Evolutionary conservation across 1,140 invertebrate genomes (phyloP), one percentile per base, ranked within the genome.

Genomic region (Holotrichia oblita): DNA sequence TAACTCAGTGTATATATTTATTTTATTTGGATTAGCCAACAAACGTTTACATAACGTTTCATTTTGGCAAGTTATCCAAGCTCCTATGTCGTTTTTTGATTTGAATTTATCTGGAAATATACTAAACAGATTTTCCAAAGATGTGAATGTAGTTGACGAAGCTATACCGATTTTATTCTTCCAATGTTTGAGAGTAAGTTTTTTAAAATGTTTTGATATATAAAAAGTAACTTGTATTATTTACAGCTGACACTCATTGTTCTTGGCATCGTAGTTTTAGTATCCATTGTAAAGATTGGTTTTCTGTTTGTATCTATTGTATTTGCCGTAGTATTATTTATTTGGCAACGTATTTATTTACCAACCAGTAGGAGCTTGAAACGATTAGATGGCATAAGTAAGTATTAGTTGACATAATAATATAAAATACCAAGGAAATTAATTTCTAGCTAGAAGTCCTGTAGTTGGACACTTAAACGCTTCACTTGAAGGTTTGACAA

Each of bases 381-480:
- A 83, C 85, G 92, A 79, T 85, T 93, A 10, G 92, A 93, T 85
- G 90, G 90, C 79, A 89, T 89, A 76, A 88, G 92, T 92, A 85
- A 88, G 88, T 83, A 76, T 69, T 27, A 7, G 4, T 27, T 9
- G 7, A 27, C 7, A 10, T 69, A 69, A 27, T 14, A 34, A 22
- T 69, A 69, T 20, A 69, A 9, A 69, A 69, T 48, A 14, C n/a
- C n/a, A 14, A 2, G 61, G 4, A 69, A 22, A 34, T 79, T 72
- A 64, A 72, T 76, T 80, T 78, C 14, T 83, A 93, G 92, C 92
- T 75, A 89, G 92, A 44, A 93, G 91, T 86, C 95, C 95, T 0
- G 92, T 97, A 10, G 95, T 94, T 87, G 93, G 94, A 12, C 96
- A 98, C 84, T 88, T 98, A 74, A 96, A 93, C 85, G 93, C 95